These are phyloP conservation scores for Drosophila mulleri DNA, from an alignment of 2,888 invertebrate species.

Conservation along the genomic window DNA sequence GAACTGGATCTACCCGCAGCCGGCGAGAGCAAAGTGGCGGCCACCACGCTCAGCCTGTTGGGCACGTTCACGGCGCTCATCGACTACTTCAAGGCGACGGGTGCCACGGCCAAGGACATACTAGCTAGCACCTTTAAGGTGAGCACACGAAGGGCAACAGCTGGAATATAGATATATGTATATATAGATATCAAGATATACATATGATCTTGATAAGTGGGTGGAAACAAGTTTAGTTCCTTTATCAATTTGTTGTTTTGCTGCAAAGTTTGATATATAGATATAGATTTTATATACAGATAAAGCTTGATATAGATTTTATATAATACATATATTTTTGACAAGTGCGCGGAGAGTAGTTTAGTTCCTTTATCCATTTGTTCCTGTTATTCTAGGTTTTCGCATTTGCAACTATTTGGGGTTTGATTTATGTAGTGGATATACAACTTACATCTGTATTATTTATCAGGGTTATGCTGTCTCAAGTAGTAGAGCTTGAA, in stretches of 20 bases:
- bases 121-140: slow-evolving; percentile 84
- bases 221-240: no score
- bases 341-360: background rate
- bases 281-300: no score
- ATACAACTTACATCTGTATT: no score
- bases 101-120: slow-evolving; percentile 84
- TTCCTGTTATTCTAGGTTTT: no score
- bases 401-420: no score
- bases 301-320: no score
- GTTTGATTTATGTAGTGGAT: no score
- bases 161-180: background rate
- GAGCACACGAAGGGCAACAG: background rate
- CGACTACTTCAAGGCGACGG: slow-evolving; percentile 83
- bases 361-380: background rate
- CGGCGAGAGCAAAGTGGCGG: slow-evolving; percentile 80
- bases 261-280: no score
- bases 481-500: no score
- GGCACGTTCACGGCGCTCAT: slow-evolving; percentile 82
- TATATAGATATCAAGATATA: background rate
- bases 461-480: no score
- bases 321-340: background rate
- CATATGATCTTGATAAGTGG: background rate
- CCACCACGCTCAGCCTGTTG: slow-evolving; percentile 79
- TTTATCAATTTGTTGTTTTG: no score
- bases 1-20: slow-evolving; percentile 78